Base-by-base conservation (phyloP, 2,888 invertebrate species). In the Nomada ruficornis region DNA sequence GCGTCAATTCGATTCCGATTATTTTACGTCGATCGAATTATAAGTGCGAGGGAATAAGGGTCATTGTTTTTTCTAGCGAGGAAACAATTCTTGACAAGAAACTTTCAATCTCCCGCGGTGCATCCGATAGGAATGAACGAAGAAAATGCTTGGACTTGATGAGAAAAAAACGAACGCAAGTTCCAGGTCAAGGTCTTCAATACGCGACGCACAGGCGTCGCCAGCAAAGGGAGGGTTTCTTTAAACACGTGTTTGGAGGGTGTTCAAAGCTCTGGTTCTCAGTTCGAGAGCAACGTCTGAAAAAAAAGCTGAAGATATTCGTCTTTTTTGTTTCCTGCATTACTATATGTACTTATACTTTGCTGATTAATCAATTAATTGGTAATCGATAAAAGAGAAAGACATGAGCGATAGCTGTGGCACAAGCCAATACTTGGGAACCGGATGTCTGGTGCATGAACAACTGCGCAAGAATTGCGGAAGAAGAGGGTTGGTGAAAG, bases 201-300 rank as follows among this genome's bases (percentile, higher is more conserved):
- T 67, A 70, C 76, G 70, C 65, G 47, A 77, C 63, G 68, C 65
- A 85, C 57, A 52, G 76, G 71, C 64, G 67, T 47, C 42, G 70
- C 20, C 73, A 68, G 85, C 86, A 83, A 50, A 23, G 29, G 36
- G 55, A 69, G 55, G 86, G 86, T 86, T 86, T 86, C 85, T 52
- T 64, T 74, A 57, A 73, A 70, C 77, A 26, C 20, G 20, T 57
- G 50, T 26, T 57, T 55, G n/a, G n/a, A 69, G 62, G 50, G 52
- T 42, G 55, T 42, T 50, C 42, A 3, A 62, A 50, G 13, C 9
- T 23, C 44, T 5, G 4, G 55, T 36, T 36, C 36, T 5, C 36
- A 7, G 36, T 36, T 36, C 36, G 36, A 1, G 36, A 36, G 18
- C 18, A 2, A 20, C 54, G 10, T 54, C 20, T 4, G n/a, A 5